Evolutionary conservation across 2,113 vertebrate genomes (phyloP), one percentile per base, ranked within the genome.

Genomic region (Ctenodactylus gundi): DNA sequence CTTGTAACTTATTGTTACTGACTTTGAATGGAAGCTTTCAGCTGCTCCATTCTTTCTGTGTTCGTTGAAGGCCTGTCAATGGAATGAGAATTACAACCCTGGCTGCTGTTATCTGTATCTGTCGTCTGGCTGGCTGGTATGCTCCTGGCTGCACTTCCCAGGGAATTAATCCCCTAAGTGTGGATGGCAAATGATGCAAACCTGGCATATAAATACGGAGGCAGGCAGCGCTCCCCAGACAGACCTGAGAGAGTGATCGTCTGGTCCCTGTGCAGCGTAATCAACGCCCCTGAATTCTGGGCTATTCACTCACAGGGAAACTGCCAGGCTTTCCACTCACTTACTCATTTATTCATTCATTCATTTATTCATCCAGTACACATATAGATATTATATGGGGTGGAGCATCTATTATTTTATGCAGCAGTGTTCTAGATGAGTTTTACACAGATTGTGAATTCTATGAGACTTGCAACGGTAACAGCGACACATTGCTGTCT

Each of bases 161-260:
- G 44, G 62, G 78, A 92, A 94, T 96, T 96, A 93, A 92, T 96
- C 83, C 90, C 76, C 51, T 80, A 75, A 84, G 46, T 90, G 88
- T 60, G 55, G 64, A 68, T 87, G n/a, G 80, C 75, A 80, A 93
- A 77, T 86, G 88, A 93, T 92, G 85, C 64, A 96, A 92, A 88
- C 12, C 70, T 77, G 90, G 82, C 60, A 58, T 85, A 73, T 86
- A 88, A 93, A 81, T 94, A 91, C 85, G 44, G 49, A 88, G 75
- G 44, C 58, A 57, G 84, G 82, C 76, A n/a, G 60, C 2, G 0
- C 46, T 62, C 29, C 68, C 31, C 73, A 18, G 73, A 84, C 27
- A 55, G 0, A 27, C 41, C 76, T 23, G 4, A 0, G 84, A 23
- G 75, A 90, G 29, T 17, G 34, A 77, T 65, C 13, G 21, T 7